These are phyloP conservation scores for Plusia festucae DNA, from an alignment of 2,888 invertebrate genomes.

Conservation along the genomic window DNA sequence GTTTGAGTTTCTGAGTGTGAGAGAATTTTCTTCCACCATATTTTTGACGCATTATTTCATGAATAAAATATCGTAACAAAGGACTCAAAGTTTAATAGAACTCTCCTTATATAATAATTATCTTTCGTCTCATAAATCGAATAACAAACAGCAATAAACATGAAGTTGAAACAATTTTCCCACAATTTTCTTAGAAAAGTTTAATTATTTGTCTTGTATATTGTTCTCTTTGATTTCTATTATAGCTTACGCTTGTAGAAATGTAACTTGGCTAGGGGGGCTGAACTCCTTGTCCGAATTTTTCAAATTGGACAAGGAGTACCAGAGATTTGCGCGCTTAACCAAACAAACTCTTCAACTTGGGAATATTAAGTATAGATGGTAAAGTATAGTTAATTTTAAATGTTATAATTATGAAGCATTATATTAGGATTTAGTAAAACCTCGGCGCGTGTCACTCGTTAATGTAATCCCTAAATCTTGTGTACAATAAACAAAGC, in stretches of 20 bases:
- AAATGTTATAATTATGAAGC: neutral
- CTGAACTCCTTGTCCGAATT: no score
- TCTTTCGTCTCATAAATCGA: constrained; percentile 5
- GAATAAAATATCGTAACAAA: neutral
- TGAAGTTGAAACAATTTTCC: neutral
- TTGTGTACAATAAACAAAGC: no score
- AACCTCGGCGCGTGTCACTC: neutral
- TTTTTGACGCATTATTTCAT: constrained; percentile 6
- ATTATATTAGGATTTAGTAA: no score
- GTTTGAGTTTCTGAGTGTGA: no score
- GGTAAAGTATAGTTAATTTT: neutral
- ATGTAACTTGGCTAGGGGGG: no score
- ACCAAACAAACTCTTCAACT: no score
- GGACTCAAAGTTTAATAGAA: constrained; percentile 6
- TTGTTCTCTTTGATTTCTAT: neutral
- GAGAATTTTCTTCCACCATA: neutral
- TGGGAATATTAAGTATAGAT: no score
- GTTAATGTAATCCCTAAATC: neutral
- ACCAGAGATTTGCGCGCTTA: no score
- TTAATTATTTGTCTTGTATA: neutral
- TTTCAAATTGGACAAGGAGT: no score
- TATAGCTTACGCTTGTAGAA: no score
- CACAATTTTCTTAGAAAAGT: constrained; percentile 13
- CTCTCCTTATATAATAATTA: neutral
- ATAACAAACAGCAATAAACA: constrained; percentile 9